A percentile compares a stretch with the other conserved stretches of the same genome.
Evolutionary conservation across 2,888 invertebrate species (phyloP).

Genomic region (Tetragonula carbonaria): DNA sequence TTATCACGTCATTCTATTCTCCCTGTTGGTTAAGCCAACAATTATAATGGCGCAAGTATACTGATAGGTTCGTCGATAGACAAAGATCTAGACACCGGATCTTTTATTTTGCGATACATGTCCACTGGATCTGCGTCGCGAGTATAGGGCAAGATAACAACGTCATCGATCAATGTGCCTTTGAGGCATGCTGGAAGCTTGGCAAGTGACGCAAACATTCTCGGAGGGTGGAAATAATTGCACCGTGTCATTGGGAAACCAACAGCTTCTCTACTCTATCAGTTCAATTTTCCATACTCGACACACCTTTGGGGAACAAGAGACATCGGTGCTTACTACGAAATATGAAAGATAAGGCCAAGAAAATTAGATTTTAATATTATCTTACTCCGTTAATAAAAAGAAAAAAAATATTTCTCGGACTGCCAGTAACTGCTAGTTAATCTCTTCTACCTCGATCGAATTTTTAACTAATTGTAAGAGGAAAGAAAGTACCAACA

Average conservation of each 20-base stretch:
- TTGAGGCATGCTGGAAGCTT: slow-evolving; percentile 36
- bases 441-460: too few species aligned
- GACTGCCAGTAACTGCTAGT: too few species aligned
- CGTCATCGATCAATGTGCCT: slow-evolving; percentile 48
- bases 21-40: too few species aligned
- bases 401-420: too few species aligned
- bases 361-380: too few species aligned
- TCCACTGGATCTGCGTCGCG: slow-evolving; percentile 22
- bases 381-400: too few species aligned
- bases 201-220: slow-evolving; percentile 20
- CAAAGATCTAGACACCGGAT: neutral
- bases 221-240: slow-evolving; percentile 14
- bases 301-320: neutral
- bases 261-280: neutral
- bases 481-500: too few species aligned
- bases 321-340: too few species aligned
- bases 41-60: neutral
- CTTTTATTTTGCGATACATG: neutral
- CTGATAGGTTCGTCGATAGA: neutral
- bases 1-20: neutral
- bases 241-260: slow-evolving; percentile 6
- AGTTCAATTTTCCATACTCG: neutral
- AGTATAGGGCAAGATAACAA: slow-evolving; percentile 36
- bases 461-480: too few species aligned
- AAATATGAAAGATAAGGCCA: too few species aligned